Evolutionary conservation across 2,113 vertebrate genomes (phyloP).

Genomic region (Plecotus auritus): DNA sequence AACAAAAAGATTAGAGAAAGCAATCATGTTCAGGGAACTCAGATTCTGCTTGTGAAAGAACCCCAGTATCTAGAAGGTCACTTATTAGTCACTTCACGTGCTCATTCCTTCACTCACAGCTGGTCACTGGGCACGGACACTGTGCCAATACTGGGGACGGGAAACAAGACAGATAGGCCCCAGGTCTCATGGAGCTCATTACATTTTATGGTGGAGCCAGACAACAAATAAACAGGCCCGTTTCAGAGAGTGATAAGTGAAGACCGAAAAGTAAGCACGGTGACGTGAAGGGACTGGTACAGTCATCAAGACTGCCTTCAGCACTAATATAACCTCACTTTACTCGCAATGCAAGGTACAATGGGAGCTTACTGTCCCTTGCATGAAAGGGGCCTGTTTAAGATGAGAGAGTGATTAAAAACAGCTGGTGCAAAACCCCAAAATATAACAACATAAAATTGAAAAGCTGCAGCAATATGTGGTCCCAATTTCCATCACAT

Average conservation of each 20-base stretch:
- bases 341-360: not conserved
- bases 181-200: rapidly evolving
- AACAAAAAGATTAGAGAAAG: not conserved
- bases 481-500: not conserved
- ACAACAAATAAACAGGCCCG: not conserved
- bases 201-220: not conserved
- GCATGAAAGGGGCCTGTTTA: not conserved
- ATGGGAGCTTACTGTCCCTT: not conserved
- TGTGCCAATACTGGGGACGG: rapidly evolving
- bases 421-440: not conserved
- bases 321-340: not conserved
- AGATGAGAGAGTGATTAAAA: not conserved
- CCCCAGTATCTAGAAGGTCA: not conserved
- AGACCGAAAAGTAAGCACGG: not conserved
- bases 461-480: not conserved
- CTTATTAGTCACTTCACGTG: not conserved
- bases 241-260: not conserved
- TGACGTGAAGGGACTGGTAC: not conserved
- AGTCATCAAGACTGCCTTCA: not conserved
- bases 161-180: too few species aligned
- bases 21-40: not conserved
- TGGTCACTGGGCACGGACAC: too few species aligned
- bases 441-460: slow-evolving; percentile 7
- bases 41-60: not conserved
- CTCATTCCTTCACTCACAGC: not conserved